A percentile compares a stretch with the other conserved stretches of the same genome.
Evolutionary conservation across 2,797 vertebrate species (phyloP).

Genomic region (Glossophaga mutica): DNA sequence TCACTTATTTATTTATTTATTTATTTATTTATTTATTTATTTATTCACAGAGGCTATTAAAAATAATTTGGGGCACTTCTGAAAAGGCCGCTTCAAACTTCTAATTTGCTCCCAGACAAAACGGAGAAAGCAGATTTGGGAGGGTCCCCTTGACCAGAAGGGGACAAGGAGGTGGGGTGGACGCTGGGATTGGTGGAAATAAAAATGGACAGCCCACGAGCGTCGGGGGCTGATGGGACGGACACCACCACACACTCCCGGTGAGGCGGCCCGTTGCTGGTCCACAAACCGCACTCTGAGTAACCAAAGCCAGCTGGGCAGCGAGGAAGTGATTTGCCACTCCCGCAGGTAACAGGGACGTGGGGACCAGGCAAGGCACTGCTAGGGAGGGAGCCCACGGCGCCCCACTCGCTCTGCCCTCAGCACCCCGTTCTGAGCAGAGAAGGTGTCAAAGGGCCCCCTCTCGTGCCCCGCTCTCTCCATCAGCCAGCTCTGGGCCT

Average conservation of each 20-base stretch:
- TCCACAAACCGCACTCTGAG: not conserved
- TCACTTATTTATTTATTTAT: conserved; percentile 68
- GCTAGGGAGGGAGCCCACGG: not conserved
- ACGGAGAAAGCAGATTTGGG: not conserved
- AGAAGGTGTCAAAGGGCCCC: not conserved
- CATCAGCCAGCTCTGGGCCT: not conserved
- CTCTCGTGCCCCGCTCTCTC: not conserved
- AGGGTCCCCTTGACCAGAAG: not conserved
- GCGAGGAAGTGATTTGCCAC: rapidly evolving
- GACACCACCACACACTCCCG: rapidly evolving
- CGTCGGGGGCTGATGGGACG: rapidly evolving
- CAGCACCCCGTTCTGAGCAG: not conserved
- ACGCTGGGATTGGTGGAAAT: not conserved
- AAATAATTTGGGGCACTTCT: not conserved
- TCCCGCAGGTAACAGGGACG: not conserved
- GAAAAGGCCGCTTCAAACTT: conserved; percentile 23
- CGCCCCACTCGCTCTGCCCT: not conserved
- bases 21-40: conserved; percentile 59
- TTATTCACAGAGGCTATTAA: conserved; percentile 30
- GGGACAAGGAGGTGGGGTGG: not conserved
- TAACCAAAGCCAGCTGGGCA: not conserved
- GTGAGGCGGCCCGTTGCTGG: rapidly evolving
- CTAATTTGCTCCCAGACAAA: not conserved
- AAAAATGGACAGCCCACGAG: not conserved
- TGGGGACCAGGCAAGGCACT: not conserved